phyloP scores from a whole-genome alignment of 2,888 invertebrate genomes.

The Synanthedon formicaeformis region DNA sequence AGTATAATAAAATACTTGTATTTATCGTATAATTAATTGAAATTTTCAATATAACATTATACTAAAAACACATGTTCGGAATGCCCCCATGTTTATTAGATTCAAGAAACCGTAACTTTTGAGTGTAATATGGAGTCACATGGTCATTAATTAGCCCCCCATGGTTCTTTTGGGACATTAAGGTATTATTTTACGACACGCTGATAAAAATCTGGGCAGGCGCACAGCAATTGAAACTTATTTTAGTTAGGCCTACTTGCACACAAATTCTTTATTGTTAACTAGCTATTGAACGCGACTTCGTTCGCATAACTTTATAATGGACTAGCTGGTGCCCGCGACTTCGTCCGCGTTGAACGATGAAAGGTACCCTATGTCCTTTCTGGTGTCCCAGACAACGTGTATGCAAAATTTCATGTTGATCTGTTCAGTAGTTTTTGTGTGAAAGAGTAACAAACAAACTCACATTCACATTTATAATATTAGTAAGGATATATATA shows the following conservation, averaged over 20 bases:
- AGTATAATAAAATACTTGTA: background rate
- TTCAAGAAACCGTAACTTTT: constrained; percentile 34
- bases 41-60: constrained; percentile 46
- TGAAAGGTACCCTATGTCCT: no score
- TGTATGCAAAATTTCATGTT: no score
- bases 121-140: constrained; percentile 41
- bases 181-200: constrained; percentile 39
- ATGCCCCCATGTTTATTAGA: constrained; percentile 44
- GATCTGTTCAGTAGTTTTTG: no score
- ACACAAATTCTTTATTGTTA: background rate
- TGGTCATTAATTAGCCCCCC: constrained; percentile 57
- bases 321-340: no score
- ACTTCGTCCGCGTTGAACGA: no score
- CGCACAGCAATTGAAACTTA: constrained; percentile 8
- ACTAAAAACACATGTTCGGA: constrained; percentile 48
- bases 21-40: constrained; percentile 33
- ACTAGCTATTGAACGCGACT: no score
- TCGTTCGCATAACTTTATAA: no score
- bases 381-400: no score
- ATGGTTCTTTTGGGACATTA: constrained; percentile 29
- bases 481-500: no score
- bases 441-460: no score
- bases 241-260: constrained; percentile 1
- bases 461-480: no score
- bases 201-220: constrained; percentile 32